Evolutionary conservation across 2,113 vertebrate genomes (phyloP).

Genomic region (Ornithorhynchus anatinus): DNA sequence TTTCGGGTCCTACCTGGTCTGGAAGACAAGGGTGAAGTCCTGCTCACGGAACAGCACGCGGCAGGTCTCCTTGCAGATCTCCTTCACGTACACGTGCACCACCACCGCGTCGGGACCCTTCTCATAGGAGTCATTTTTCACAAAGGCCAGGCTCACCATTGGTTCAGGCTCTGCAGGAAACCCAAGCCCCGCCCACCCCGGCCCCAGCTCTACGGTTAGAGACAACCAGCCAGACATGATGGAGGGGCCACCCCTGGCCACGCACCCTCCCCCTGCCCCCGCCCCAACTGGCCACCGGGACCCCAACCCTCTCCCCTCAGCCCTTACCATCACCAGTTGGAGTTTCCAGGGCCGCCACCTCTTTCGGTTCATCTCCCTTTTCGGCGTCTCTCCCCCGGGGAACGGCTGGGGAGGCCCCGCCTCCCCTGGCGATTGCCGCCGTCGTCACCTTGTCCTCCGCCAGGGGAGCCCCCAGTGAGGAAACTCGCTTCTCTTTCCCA

Average conservation of each 20-base stretch:
- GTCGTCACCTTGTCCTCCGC: constrained; percentile 25
- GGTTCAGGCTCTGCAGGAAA: constrained; percentile 78
- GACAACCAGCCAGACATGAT: too few species aligned
- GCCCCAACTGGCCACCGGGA: not conserved
- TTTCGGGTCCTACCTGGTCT: constrained; percentile 80
- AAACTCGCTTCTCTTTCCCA: constrained; percentile 45
- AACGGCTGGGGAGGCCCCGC: constrained; percentile 23
- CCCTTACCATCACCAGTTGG: constrained; percentile 68
- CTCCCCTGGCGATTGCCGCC: constrained; percentile 14
- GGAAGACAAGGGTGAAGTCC: constrained; percentile 95
- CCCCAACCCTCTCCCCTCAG: not conserved
- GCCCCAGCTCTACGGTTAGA: not conserved
- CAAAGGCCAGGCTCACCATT: constrained; percentile 86
- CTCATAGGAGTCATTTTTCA: constrained; percentile 96
- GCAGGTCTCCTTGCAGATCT: constrained; percentile 84
- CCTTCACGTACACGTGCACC: constrained; percentile 94
- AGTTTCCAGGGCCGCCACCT: constrained; percentile 72
- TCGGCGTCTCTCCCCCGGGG: constrained; percentile 54
- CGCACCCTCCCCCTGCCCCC: not conserved
- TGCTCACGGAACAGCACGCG: constrained; percentile 95
- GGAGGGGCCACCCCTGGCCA: too few species aligned
- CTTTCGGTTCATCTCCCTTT: constrained; percentile 81
- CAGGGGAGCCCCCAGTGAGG: not conserved
- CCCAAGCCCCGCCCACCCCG: not conserved
- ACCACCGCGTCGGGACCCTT: constrained; percentile 95